These are phyloP conservation scores for Zaprionus capensis DNA, from an alignment of 1,140 invertebrate species.

Conservation along the genomic window DNA sequence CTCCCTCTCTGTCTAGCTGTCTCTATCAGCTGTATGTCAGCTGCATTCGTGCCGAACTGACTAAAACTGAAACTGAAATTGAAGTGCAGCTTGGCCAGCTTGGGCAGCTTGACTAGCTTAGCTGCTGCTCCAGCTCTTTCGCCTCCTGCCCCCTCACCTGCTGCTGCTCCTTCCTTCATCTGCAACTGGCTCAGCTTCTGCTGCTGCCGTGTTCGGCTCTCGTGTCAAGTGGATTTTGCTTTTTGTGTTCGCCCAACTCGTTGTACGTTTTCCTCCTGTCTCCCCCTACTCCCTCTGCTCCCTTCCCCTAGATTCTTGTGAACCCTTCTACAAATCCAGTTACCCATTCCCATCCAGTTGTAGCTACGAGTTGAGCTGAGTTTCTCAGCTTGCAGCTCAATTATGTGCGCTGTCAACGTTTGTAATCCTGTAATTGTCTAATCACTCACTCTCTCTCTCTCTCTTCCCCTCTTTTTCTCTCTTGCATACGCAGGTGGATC, in stretches of 20 bases:
- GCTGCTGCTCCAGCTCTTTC: not conserved
- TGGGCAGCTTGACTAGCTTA: conserved; percentile 41
- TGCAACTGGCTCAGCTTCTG: not conserved
- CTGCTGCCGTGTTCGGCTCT: not conserved
- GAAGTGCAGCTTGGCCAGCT: conserved; percentile 54
- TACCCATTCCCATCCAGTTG: not conserved
- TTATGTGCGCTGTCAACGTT: conserved; percentile 55
- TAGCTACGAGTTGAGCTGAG: not conserved
- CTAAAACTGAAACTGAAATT: conserved; percentile 71
- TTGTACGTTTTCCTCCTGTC: not conserved
- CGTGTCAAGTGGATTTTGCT: conserved; percentile 11
- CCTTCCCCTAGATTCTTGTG: too few relatives aligned
- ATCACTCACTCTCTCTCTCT: conserved; percentile 38
- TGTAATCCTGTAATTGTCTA: conserved; percentile 60
- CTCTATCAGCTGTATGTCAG: conserved; percentile 49
- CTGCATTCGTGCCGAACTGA: conserved; percentile 68
- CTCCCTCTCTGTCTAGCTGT: too few relatives aligned
- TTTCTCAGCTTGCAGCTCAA: conserved; percentile 33
- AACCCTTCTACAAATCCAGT: not conserved
- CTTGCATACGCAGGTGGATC: conserved; percentile 89
- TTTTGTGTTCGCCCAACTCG: not conserved
- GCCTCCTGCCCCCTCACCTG: not conserved
- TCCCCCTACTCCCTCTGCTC: not conserved
- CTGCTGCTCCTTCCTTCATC: not conserved
- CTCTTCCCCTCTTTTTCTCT: conserved; percentile 7